phyloP scores from a whole-genome alignment of 1,140 invertebrate genomes.

The Drosophila erecta region DNA sequence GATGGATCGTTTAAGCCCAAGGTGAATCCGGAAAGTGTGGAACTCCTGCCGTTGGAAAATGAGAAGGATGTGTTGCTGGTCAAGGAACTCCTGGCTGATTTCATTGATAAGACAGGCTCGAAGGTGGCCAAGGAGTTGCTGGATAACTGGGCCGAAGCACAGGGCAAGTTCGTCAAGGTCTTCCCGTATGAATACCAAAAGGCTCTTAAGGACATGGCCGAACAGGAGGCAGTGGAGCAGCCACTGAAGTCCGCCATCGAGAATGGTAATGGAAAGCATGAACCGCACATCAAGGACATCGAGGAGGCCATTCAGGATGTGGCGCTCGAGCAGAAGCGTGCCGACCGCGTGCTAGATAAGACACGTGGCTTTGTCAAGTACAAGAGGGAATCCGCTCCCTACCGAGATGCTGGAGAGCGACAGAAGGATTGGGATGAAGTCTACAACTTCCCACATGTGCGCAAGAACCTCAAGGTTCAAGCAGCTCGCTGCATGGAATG shows the following conservation, averaged over 20 bases:
- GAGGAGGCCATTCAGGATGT: conserved; percentile 93
- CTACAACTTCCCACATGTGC: conserved; percentile 94
- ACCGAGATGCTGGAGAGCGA: conserved; percentile 93
- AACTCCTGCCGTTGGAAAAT: conserved; percentile 92
- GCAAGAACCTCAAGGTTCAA: conserved; percentile 94
- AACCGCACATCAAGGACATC: conserved; percentile 91
- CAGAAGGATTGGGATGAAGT: conserved; percentile 99
- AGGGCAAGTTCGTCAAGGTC: conserved; percentile 96
- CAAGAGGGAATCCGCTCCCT: conserved; percentile 93
- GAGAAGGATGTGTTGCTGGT: conserved; percentile 93
- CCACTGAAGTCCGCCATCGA: conserved; percentile 84
- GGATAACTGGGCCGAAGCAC: conserved; percentile 92
- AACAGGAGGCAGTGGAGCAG: conserved; percentile 86
- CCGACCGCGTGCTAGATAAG: conserved; percentile 95
- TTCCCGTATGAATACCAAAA: conserved; percentile 99
- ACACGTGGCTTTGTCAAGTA: conserved; percentile 98
- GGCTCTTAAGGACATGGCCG: conserved; percentile 91
- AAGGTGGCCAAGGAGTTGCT: conserved; percentile 92
- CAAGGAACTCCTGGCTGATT: conserved; percentile 92
- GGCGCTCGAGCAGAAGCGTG: conserved; percentile 90
- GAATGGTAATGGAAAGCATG: conserved; percentile 84
- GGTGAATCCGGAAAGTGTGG: conserved; percentile 96
- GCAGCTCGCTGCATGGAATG: conserved; percentile 99
- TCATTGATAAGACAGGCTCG: conserved; percentile 95
- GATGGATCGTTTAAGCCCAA: conserved; percentile 93